Evolutionary conservation across 2,888 invertebrate genomes (phyloP), one percentile per base, ranked within the genome.

Genomic region (Esperia sulphurella): DNA sequence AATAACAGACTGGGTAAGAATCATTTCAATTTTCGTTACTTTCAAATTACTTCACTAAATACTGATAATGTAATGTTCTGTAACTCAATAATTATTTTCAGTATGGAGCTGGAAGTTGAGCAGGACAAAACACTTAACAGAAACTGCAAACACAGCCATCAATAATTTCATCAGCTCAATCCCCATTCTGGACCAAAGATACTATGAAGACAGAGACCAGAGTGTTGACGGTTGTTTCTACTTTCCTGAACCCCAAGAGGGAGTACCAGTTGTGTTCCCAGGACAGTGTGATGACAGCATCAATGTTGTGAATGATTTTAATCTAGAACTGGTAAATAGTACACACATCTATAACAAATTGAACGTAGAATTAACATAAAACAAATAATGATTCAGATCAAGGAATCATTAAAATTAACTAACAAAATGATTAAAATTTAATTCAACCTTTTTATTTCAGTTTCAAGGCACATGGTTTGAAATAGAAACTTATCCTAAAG

Each of bases 81-180:
- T 21, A n/a, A n/a, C n/a, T 21, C 21, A n/a, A n/a, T n/a, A 35
- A 1, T 38, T 41, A 41, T 61, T 39, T 63, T n/a, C 59, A 85
- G 84, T 85, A 1, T 54, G 59, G 14, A 75, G 72, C 21, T 85
- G 84, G 84, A 84, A 83, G 48, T 55, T 85, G 0, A 81, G 84
- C 50, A 70, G 79, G 58, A 59, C 64, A 0, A 79, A 64, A 38
- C 38, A 63, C 3, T 50, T 85, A 14, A 29, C 66, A 1, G 0
- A 51, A 4, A 31, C 13, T 0, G 65, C 66, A 1, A 12, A 9
- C 3, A 45, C 14, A 1, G 57, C 57, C 0, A 79, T 82, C 1
- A 62, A 71, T 41, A 49, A 43, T 13, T 62, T 65, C 0, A 64
- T 71, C 8, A 61, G 49, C 10, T 52, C 29, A 0, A 62, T 78